Evolutionary conservation across 2,797 vertebrate genomes (phyloP).

Genomic region (Muscicapa striata): DNA sequence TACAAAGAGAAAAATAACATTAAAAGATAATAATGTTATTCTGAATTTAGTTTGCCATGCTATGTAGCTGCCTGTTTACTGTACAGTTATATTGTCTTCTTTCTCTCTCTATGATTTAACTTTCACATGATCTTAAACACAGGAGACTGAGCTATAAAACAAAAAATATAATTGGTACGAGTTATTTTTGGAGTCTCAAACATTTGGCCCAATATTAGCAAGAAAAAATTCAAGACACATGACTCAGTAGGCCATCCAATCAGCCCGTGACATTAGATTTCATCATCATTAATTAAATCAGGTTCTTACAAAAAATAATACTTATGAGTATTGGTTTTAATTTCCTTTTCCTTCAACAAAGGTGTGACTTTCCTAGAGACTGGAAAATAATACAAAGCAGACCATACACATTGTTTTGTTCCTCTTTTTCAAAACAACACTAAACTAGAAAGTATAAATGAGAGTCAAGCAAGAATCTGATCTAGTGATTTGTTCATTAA

Average conservation of each 20-base stretch:
- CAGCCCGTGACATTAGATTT: not conserved
- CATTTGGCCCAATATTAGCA: not conserved
- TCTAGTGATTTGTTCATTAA: not conserved
- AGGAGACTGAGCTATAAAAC: not conserved
- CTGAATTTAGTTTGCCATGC: not conserved
- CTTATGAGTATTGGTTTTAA: not conserved
- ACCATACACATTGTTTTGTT: not conserved
- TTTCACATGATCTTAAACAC: not conserved
- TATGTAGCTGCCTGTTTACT: not conserved
- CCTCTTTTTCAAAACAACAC: not conserved
- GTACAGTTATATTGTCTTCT: not conserved
- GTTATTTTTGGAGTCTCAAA: not conserved
- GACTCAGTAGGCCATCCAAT: not conserved
- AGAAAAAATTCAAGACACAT: slow-evolving; percentile 5
- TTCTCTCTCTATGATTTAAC: not conserved
- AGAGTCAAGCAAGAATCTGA: not conserved
- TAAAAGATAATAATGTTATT: not conserved
- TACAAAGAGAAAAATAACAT: not conserved
- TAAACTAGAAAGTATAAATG: not conserved
- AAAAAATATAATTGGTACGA: not conserved
- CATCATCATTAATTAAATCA: not conserved
- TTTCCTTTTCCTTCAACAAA: not conserved
- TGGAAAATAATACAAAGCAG: not conserved
- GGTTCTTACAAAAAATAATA: not conserved
- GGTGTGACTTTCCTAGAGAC: not conserved